Percentiles rank a stretch among this genome's conserved stretches.
Evolutionary conservation across 2,888 invertebrate genomes (phyloP).

Genomic region (Xanthorhoe spadicearia): DNA sequence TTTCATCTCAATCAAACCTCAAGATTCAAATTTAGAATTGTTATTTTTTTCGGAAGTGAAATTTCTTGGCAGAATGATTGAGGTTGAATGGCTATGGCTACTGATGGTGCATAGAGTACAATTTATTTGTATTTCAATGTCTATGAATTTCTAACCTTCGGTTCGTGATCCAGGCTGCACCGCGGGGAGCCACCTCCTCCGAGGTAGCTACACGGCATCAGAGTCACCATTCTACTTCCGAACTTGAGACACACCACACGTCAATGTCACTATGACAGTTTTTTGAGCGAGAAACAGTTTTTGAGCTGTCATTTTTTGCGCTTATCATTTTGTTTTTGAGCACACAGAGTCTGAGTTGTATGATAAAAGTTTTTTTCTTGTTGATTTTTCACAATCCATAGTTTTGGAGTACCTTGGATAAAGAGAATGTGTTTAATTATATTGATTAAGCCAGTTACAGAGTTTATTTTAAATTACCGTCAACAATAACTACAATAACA

Average conservation of each 20-base stretch:
- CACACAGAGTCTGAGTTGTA: slow-evolving; percentile 50
- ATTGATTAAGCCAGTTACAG: too few relatives aligned
- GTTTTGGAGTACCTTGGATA: slow-evolving; percentile 39
- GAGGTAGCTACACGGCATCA: slow-evolving; percentile 88
- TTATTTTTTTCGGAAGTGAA: background rate
- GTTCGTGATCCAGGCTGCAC: slow-evolving; percentile 81
- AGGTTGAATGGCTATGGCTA: slow-evolving; percentile 29
- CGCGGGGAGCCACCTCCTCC: slow-evolving; percentile 84
- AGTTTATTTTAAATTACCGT: too few relatives aligned
- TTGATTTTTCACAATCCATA: slow-evolving; percentile 60
- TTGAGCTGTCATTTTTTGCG: slow-evolving; percentile 68
- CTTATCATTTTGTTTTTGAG: slow-evolving; percentile 63
- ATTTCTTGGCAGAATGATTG: slow-evolving; percentile 36
- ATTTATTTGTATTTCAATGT: slow-evolving; percentile 11
- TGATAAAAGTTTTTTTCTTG: slow-evolving; percentile 49
- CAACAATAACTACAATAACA: too few relatives aligned
- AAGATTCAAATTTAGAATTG: slow-evolving; percentile 14
- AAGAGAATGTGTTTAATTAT: slow-evolving; percentile 9
- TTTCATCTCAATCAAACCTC: slow-evolving; percentile 37
- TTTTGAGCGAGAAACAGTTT: slow-evolving; percentile 69
- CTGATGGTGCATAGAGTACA: slow-evolving; percentile 10
- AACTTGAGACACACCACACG: slow-evolving; percentile 59
- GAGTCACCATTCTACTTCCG: slow-evolving; percentile 85
- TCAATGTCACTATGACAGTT: slow-evolving; percentile 76
- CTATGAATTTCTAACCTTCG: slow-evolving; percentile 71